Percentiles rank a stretch among this genome's conserved stretches.
Conservation (phyloP, 2,797 vertebrate genomes). For the Premnoplex brunnescens region DNA sequence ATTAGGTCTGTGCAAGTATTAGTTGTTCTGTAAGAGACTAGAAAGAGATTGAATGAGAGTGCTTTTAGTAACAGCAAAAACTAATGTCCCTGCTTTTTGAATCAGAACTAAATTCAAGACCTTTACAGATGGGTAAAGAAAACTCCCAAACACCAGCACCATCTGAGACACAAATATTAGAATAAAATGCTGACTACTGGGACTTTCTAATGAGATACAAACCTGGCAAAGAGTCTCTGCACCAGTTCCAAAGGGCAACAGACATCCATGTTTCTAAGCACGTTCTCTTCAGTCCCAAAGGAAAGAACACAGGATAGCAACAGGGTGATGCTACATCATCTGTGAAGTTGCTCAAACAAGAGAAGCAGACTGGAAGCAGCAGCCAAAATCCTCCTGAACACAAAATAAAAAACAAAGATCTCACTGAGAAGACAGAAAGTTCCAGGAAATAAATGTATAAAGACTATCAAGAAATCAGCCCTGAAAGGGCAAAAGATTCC, state of each 20-base stretch:
- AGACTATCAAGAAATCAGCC: background rate
- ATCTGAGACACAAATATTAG: background rate
- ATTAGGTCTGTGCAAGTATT: background rate
- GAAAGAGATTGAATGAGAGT: background rate
- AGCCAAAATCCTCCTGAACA: constrained; percentile 21
- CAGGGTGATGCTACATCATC: constrained; percentile 3
- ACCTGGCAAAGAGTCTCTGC: background rate
- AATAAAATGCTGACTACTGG: background rate
- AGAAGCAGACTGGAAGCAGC: background rate
- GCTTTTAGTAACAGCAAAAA: background rate
- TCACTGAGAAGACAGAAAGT: background rate
- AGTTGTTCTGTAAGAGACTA: background rate
- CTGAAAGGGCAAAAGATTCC: constrained; percentile 61
- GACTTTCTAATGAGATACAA: background rate
- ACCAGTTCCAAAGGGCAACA: background rate
- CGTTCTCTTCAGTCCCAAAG: background rate
- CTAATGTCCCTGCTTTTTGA: background rate
- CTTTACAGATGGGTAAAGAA: background rate
- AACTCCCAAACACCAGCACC: background rate
- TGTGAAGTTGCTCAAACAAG: constrained; percentile 1
- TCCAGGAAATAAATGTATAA: constrained; percentile 5
- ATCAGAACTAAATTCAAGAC: background rate
- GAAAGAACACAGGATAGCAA: background rate
- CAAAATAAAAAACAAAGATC: background rate
- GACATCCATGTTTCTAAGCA: constrained; percentile 28